Conservation (phyloP, 1,140 invertebrate species). For the Formica selysi region DNA sequence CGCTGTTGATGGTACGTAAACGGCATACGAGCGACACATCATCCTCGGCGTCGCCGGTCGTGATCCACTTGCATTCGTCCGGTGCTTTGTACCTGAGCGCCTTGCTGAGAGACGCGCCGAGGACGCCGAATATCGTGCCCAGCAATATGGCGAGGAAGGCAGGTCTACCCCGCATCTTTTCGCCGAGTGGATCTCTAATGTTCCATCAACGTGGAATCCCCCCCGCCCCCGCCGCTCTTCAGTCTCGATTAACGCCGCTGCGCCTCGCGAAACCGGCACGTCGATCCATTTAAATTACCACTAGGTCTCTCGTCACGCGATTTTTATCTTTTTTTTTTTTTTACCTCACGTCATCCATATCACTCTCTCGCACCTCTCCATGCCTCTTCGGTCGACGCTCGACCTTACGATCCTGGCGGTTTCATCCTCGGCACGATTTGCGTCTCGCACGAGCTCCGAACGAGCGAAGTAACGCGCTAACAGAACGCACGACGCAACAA, state of each 20-base stretch:
- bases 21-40: constrained; percentile 93
- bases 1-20: constrained; percentile 94
- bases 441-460: constrained; percentile 8
- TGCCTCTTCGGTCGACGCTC: constrained; percentile 44
- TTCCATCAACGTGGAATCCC: constrained; percentile 65
- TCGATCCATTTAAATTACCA: constrained; percentile 71
- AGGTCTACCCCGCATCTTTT: constrained; percentile 84
- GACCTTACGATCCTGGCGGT: constrained; percentile 66
- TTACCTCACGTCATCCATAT: constrained; percentile 65
- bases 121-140: constrained; percentile 89
- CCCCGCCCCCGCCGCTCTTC: constrained; percentile 26
- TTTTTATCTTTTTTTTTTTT: background rate
- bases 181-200: constrained; percentile 55
- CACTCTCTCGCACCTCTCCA: constrained; percentile 19
- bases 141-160: constrained; percentile 87
- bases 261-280: constrained; percentile 67
- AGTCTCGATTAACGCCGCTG: constrained; percentile 56
- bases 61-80: constrained; percentile 94
- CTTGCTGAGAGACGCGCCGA: constrained; percentile 90
- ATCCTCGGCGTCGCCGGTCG: constrained; percentile 88
- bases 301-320: background rate
- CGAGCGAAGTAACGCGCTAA: constrained; percentile 1
- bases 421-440: constrained; percentile 51
- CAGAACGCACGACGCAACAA: constrained; percentile 14
- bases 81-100: constrained; percentile 92